Conservation (phyloP, 2,797 vertebrate genomes). For the Synanceia verrucosa region DNA sequence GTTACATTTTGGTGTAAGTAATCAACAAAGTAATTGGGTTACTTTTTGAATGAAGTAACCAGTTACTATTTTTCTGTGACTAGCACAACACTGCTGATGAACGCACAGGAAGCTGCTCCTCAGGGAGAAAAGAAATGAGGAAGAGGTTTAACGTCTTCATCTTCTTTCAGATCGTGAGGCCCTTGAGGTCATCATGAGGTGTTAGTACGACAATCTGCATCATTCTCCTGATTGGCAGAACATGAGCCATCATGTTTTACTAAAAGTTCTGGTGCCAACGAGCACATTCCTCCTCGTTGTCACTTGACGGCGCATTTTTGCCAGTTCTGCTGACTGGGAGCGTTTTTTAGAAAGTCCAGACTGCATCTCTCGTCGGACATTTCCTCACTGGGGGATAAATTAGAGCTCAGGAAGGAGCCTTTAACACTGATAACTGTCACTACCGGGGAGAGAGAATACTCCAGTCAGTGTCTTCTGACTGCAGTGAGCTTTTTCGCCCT, state of each 20-base stretch:
- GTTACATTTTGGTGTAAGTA: too few relatives aligned
- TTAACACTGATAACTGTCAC: slow-evolving; percentile 64
- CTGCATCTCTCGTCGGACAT: slow-evolving; percentile 16
- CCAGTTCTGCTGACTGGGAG: slow-evolving; percentile 26
- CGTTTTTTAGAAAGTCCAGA: not conserved
- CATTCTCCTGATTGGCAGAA: not conserved
- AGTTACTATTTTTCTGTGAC: too few relatives aligned
- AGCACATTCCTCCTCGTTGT: not conserved
- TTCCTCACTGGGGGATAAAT: slow-evolving; percentile 66
- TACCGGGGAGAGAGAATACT: slow-evolving; percentile 32
- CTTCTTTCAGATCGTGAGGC: not conserved
- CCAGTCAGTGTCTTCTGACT: slow-evolving; percentile 48
- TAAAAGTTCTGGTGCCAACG: not conserved
- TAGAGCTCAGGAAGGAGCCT: slow-evolving; percentile 62
- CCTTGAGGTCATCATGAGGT: not conserved
- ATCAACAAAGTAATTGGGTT: too few relatives aligned
- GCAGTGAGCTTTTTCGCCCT: slow-evolving; percentile 59
- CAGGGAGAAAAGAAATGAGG: not conserved
- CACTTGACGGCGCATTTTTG: not conserved
- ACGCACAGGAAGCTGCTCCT: not conserved
- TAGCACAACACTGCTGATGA: too few relatives aligned
- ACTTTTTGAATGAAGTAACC: too few relatives aligned
- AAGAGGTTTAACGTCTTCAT: not conserved
- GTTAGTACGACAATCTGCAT: not conserved
- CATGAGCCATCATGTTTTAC: not conserved